Evolutionary conservation across 1,140 invertebrate species (phyloP), one percentile per base, ranked within the genome.

Genomic region (Chlorops oryzae): DNA sequence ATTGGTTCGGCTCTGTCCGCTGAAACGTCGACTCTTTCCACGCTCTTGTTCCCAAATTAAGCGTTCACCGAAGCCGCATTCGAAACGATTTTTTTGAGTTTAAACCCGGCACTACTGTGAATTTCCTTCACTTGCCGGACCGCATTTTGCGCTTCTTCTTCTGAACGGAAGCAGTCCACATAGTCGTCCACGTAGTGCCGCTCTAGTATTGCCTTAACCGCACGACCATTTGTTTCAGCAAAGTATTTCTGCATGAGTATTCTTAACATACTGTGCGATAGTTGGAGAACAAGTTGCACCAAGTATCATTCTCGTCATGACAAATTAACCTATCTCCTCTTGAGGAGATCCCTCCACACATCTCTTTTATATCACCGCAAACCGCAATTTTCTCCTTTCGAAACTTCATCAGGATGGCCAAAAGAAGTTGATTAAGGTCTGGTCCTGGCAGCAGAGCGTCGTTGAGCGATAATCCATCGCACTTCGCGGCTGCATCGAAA

Each of bases 61-160:
- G 7, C 7, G n/a, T 13, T 13, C 10, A 40, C 38, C 10, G 10
- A 10, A 9, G 10, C 18, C 12, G 38, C 10, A 40, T 51, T 25
- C 3, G 21, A 50, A 10, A 22, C 51, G 37, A 45, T 48, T 5
- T 47, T 39, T 47, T 37, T 15, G 6, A 52, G 41, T 12, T 52
- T 50, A 40, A 64, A 62, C 1, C 59, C 57, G 17, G 52, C 55
- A 24, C 28, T 72, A 73, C 35, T 63, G 61, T n/a, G n/a, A n/a
- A n/a, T n/a, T n/a, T n/a, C n/a, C n/a, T n/a, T n/a, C n/a, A n/a
- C n/a, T n/a, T n/a, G n/a, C n/a, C n/a, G n/a, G n/a, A n/a, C n/a
- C n/a, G n/a, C n/a, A n/a, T n/a, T n/a, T n/a, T n/a, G n/a, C n/a
- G n/a, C n/a, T n/a, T n/a, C n/a, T n/a, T n/a, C n/a, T n/a, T n/a